Evolutionary conservation across 1,140 invertebrate species (phyloP), one percentile per base, ranked within the genome.

Genomic region (Ericerus pela): DNA sequence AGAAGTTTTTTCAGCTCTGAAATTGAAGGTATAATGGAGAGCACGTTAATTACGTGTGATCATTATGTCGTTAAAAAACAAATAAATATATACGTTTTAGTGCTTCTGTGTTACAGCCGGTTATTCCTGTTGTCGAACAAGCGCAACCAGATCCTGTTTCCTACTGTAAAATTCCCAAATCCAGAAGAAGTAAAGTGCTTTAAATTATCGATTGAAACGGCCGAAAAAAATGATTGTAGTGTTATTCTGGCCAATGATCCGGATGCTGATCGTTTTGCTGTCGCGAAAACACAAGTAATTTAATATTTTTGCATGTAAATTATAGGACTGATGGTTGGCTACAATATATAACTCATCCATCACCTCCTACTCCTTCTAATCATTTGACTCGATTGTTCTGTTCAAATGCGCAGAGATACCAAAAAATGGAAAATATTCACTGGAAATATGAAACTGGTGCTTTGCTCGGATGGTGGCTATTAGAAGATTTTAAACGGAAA

Each of bases 171-270:
- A 64, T 97, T 94, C 73, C 96, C 96, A 0, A 99, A 99, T 74
- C 96, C 96, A 1, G 96, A 99, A 70, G 96, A 99, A 73, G 86
- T 88, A 88, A 66, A 85, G 85, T 65, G 87, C 91, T 51, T 67
- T 99, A 54, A 76, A 86, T 72, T 96, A 18, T 82, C 94, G 20
- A 82, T 96, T 61, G 73, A 81, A 68, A 82, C 85, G 12, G 96
- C 96, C 0, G 78, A 91, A 66, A 62, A 73, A 37, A 75, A 79
- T 60, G 71, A 73, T 1, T 81, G 80, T 33, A 72, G 73, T 1
- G 69, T 98, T 1, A 90, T 99, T 62, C 69, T 99, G 18, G 95
- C 94, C 0, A 99, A 99, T 74, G 96, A 99, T 73, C 96, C 96
- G 11, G 96, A 99, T 72, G 94, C 96, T 6, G 96, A 99, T 75